phyloP scores from a whole-genome alignment of 2,113 vertebrate species.

The Columbina picui region DNA sequence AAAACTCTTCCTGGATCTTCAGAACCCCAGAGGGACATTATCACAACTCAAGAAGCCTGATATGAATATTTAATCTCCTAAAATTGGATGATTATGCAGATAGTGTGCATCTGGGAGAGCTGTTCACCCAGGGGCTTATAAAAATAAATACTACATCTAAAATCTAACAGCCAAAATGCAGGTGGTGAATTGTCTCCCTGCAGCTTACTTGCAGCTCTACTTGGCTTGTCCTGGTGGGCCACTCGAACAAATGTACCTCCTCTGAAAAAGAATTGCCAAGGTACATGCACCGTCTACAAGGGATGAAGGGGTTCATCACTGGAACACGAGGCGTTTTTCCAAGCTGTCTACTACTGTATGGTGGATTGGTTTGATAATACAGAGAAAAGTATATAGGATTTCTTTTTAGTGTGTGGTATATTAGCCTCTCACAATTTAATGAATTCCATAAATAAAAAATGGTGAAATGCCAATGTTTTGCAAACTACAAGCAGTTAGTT shows the following conservation, averaged over 20 bases:
- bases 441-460: slow-evolving; percentile 75
- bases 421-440: slow-evolving; percentile 54
- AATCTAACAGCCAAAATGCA: slow-evolving; percentile 43
- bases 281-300: background rate
- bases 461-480: slow-evolving; percentile 59
- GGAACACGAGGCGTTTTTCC: background rate
- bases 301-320: background rate
- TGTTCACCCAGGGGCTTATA: slow-evolving; percentile 50
- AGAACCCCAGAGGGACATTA: slow-evolving; percentile 47
- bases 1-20: slow-evolving; percentile 16
- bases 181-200: background rate
- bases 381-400: slow-evolving; percentile 20
- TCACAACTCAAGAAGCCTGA: slow-evolving; percentile 45
- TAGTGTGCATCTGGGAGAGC: slow-evolving; percentile 58
- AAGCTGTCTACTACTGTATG: background rate
- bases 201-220: background rate
- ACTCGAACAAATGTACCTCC: background rate
- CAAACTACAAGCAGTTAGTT: slow-evolving; percentile 2
- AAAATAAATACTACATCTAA: slow-evolving; percentile 67
- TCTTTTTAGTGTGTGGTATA: slow-evolving; percentile 18
- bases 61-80: slow-evolving; percentile 71
- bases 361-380: slow-evolving; percentile 34
- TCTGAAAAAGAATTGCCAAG: background rate
- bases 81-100: slow-evolving; percentile 73
- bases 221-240: background rate